Evolutionary conservation across 1,140 invertebrate species (phyloP).

Genomic region (Lamellibrachia luymesi): DNA sequence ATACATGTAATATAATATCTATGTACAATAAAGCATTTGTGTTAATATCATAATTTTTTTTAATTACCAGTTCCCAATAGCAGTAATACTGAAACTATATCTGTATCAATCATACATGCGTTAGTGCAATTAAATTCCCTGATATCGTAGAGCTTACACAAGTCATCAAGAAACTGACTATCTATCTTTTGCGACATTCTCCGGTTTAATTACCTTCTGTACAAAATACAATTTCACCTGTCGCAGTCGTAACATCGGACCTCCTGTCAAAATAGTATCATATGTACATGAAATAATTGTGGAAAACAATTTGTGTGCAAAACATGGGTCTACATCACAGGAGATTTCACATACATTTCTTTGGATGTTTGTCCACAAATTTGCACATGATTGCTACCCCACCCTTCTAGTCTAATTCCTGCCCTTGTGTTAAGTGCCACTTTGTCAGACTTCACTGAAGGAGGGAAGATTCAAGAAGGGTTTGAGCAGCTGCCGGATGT

Average conservation of each 20-base stretch:
- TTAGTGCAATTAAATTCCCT: neutral
- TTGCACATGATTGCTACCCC: neutral
- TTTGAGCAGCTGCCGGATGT: neutral
- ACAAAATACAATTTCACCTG: neutral
- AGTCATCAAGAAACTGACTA: neutral
- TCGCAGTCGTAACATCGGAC: neutral
- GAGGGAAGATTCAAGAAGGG: neutral
- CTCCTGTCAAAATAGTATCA: neutral
- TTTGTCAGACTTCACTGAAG: neutral
- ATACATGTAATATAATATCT: neutral
- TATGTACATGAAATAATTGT: neutral
- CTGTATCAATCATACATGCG: neutral
- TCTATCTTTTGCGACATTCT: neutral
- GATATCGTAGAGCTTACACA: neutral
- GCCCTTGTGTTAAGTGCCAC: neutral
- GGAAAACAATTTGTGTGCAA: neutral
- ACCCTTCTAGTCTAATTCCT: neutral
- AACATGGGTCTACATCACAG: neutral
- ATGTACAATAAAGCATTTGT: neutral
- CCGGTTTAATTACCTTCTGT: neutral
- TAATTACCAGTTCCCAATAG: neutral
- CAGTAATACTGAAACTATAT: neutral
- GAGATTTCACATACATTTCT: neutral
- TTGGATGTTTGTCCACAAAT: neutral
- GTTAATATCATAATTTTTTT: neutral